Percentiles rank a stretch among this genome's conserved stretches.
These are phyloP conservation scores for Echinops telfairi DNA, from an alignment of 2,113 vertebrate genomes.

Conservation along the genomic window DNA sequence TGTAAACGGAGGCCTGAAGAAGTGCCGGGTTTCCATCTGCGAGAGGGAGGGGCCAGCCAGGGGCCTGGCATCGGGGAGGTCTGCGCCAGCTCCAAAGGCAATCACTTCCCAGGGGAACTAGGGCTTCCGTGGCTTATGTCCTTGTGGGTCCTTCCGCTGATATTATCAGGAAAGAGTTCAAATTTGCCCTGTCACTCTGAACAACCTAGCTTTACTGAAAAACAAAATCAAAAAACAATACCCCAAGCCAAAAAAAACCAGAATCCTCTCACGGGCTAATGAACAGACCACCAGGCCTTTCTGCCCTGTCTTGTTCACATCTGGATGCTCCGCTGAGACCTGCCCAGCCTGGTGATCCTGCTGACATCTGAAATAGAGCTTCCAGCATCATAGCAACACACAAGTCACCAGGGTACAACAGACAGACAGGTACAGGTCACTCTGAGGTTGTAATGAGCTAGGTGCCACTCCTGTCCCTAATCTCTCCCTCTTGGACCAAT, in stretches of 20 bases:
- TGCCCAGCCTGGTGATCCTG: neutral
- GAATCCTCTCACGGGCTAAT: neutral
- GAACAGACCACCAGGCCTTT: neutral
- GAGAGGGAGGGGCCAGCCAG: neutral
- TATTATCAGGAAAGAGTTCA: neutral
- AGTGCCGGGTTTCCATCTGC: neutral
- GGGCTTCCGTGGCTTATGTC: slow-evolving; percentile 41
- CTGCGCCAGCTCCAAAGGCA: neutral
- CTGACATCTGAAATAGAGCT: neutral
- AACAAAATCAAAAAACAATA: neutral
- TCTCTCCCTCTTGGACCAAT: neutral
- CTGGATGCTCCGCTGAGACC: neutral
- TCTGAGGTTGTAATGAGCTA: neutral
- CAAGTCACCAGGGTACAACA: neutral
- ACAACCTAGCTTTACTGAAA: neutral
- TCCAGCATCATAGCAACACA: neutral
- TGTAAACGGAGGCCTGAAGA: slow-evolving; percentile 7
- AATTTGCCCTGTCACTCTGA: neutral
- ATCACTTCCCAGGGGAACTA: neutral
- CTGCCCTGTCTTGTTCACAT: neutral
- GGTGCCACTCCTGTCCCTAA: neutral
- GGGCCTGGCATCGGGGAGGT: slow-evolving; percentile 23
- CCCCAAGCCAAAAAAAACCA: neutral
- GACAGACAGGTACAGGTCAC: neutral
- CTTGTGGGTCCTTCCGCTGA: neutral